phyloP scores from a whole-genome alignment of 1,140 invertebrate species.

The Gonatopus flavifemur region DNA sequence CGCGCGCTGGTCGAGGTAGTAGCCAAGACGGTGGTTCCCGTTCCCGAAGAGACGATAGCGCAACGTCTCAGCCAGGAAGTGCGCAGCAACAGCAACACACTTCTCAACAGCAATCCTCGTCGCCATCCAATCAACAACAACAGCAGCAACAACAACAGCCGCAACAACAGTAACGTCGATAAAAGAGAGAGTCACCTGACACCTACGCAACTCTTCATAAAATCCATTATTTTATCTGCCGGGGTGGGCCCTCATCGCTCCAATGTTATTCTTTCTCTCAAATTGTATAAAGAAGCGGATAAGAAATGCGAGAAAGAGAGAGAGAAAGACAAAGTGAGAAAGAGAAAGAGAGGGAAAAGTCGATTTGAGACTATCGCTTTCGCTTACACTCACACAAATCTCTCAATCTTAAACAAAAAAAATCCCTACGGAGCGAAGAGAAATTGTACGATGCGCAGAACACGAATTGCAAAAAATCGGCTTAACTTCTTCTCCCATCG shows the following conservation, averaged over 20 bases:
- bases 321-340: background rate
- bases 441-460: slow-evolving; percentile 8
- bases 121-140: slow-evolving; percentile 32
- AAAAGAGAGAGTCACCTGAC: slow-evolving; percentile 24
- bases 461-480: slow-evolving; percentile 1
- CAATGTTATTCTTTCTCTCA: slow-evolving; percentile 34
- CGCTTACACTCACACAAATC: no score
- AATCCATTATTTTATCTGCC: slow-evolving; percentile 40
- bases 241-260: slow-evolving; percentile 35
- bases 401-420: no score
- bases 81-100: slow-evolving; percentile 22
- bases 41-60: slow-evolving; percentile 51
- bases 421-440: slow-evolving; percentile 8
- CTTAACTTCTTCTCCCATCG: no score
- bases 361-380: no score
- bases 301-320: background rate
- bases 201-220: slow-evolving; percentile 37
- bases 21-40: slow-evolving; percentile 51
- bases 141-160: slow-evolving; percentile 23
- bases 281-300: no score
- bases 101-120: slow-evolving; percentile 28
- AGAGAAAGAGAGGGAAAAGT: background rate
- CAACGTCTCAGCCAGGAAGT: slow-evolving; percentile 48
- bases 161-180: slow-evolving; percentile 47
- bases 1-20: slow-evolving; percentile 51